Conservation (phyloP, 2,888 invertebrate genomes). For the Patella caerulea region DNA sequence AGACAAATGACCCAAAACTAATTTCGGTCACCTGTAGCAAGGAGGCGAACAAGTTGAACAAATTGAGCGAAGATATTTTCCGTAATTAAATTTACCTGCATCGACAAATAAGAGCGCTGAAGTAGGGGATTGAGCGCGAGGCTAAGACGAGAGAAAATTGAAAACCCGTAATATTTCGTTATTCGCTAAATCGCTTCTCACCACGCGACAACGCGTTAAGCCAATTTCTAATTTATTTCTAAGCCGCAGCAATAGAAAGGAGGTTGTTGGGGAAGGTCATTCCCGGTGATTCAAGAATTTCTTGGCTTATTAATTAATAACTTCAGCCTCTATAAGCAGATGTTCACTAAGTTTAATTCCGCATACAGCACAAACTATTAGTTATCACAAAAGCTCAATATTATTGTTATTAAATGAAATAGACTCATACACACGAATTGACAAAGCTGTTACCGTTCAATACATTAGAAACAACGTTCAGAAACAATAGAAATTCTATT, state of each 20-base stretch:
- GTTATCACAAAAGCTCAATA: too few relatives aligned
- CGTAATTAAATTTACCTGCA: slow-evolving; percentile 10
- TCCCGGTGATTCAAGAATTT: too few relatives aligned
- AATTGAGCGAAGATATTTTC: slow-evolving; percentile 8
- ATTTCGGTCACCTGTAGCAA: neutral
- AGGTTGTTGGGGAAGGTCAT: too few relatives aligned
- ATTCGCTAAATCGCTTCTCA: slow-evolving; percentile 5
- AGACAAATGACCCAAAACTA: neutral
- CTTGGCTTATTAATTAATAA: slow-evolving; percentile 4
- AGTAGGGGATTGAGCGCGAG: neutral
- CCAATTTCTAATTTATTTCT: slow-evolving; percentile 9
- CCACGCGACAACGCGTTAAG: neutral
- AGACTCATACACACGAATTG: too few relatives aligned
- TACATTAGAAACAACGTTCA: too few relatives aligned
- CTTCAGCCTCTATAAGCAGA: slow-evolving; percentile 1
- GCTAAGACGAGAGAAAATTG: neutral
- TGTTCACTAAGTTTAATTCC: neutral
- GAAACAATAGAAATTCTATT: too few relatives aligned
- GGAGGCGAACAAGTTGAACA: neutral
- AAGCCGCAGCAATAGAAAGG: neutral
- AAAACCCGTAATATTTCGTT: neutral
- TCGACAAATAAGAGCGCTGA: neutral
- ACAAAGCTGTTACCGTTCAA: too few relatives aligned
- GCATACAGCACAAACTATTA: too few relatives aligned
- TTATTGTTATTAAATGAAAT: too few relatives aligned